Base-by-base conservation (phyloP, 2,113 vertebrate genomes). In the Petroica traversi region DNA sequence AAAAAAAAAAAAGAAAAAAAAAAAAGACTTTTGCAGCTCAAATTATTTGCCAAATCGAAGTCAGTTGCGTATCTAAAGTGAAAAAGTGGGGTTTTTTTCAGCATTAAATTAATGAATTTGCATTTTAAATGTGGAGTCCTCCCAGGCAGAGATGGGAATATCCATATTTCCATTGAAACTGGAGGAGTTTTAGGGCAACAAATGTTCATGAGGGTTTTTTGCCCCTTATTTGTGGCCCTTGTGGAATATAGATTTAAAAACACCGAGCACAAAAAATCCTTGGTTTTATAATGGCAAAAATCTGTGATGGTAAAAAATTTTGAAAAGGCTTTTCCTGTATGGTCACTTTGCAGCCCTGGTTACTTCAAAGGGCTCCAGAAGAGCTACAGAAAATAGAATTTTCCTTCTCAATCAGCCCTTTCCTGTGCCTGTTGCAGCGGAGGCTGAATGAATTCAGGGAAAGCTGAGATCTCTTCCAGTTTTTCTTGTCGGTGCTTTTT, bases 61-160 rank as follows among this genome's bases (percentile, higher is more conserved):
- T 28, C 31, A 43, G 17, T 33, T 25, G 5, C 3, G 0, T 33
- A 52, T 9, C 36, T 43, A 2, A 67, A 71, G 15, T 29, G 26
- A 31, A 63, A n/a, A 84, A 14, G 12, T 12, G 9, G n/a, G n/a
- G n/a, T n/a, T n/a, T 6, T 76, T 69, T 54, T 4, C 1, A 13
- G 19, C 6, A 7, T 59, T 36, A 33, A 72, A 57, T 78, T 31
- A 4, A 45, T 84, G 68, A 38, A 43, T 14, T 13, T 36, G 22
- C 8, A 5, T 52, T 68, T 75, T 6, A 20, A 40, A 28, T 26
- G 3, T 19, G 0, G 34, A 20, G 23, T 43, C 22, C 10, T 79
- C 48, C 25, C 16, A 20, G 0, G 11, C 14, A 36, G 33, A 49
- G 48, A 9, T 16, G 28, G 2, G 2, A 7, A 2, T 22, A 36